Conservation (phyloP, 2,888 invertebrate genomes). For the Pyrrhopygopsis socrates region DNA sequence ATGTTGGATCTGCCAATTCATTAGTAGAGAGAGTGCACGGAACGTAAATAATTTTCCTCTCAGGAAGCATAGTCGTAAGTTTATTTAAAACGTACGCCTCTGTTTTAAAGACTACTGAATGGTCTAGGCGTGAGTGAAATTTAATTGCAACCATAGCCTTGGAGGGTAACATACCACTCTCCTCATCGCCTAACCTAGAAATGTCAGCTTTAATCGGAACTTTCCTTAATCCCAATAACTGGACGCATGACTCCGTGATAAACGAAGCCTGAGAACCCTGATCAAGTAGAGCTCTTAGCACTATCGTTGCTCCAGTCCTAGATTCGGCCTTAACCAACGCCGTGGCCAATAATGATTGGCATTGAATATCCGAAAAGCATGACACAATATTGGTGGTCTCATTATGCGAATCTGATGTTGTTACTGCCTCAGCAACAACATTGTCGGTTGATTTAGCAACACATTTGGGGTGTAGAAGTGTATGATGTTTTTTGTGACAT, state of each 20-base stretch:
- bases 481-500: conserved; percentile 53
- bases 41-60: neutral
- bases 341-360: conserved; percentile 59
- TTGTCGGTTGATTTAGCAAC: neutral
- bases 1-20: conserved; percentile 56
- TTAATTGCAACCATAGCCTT: neutral
- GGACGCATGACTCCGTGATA: conserved; percentile 72
- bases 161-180: neutral
- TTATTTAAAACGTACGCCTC: neutral
- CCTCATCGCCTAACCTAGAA: conserved; percentile 4
- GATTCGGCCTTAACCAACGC: no score
- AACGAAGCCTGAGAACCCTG: no score
- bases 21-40: neutral
- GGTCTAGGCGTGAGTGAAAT: neutral
- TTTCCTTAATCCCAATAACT: conserved; percentile 61
- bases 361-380: conserved; percentile 6
- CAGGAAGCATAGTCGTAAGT: conserved; percentile 1
- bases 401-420: neutral
- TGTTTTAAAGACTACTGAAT: neutral
- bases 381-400: conserved; percentile 9
- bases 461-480: conserved; percentile 55
- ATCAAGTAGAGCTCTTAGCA: conserved; percentile 79
- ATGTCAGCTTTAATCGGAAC: conserved; percentile 24
- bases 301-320: conserved; percentile 31
- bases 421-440: neutral